These are phyloP conservation scores for Pelecanoides urinatrix DNA, from an alignment of 2,113 vertebrate genomes.

Conservation along the genomic window DNA sequence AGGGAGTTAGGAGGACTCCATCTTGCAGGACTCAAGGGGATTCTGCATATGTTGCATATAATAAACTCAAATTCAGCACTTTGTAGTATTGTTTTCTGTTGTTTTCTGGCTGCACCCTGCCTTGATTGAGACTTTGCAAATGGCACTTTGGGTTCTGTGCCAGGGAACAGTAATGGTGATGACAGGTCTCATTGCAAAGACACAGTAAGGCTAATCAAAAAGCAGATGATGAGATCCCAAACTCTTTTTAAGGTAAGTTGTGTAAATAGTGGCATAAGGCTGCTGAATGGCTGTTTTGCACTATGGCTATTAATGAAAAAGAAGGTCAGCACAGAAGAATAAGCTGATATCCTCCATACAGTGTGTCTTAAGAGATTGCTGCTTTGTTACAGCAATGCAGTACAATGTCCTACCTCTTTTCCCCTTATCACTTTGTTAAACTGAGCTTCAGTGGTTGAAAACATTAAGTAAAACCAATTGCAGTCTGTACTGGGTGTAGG, in stretches of 20 bases:
- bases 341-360: neutral
- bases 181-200: neutral
- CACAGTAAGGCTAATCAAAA: constrained; percentile 23
- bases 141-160: neutral
- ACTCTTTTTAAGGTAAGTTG: neutral
- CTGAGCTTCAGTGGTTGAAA: neutral
- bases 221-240: neutral
- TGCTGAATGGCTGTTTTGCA: neutral
- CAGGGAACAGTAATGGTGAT: neutral
- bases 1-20: constrained; percentile 5
- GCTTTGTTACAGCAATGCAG: neutral
- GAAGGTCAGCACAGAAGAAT: neutral
- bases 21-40: neutral
- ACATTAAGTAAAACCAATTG: neutral
- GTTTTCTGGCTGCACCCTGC: neutral
- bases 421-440: neutral
- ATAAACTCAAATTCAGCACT: constrained; percentile 10
- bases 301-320: neutral
- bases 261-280: neutral
- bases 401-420: neutral
- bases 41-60: neutral
- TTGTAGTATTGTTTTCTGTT: neutral
- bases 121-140: constrained; percentile 14
- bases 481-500: neutral
- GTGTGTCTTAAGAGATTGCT: neutral